These are phyloP conservation scores for Catagonus wagneri DNA, from an alignment of 2,113 vertebrate species.

Conservation along the genomic window DNA sequence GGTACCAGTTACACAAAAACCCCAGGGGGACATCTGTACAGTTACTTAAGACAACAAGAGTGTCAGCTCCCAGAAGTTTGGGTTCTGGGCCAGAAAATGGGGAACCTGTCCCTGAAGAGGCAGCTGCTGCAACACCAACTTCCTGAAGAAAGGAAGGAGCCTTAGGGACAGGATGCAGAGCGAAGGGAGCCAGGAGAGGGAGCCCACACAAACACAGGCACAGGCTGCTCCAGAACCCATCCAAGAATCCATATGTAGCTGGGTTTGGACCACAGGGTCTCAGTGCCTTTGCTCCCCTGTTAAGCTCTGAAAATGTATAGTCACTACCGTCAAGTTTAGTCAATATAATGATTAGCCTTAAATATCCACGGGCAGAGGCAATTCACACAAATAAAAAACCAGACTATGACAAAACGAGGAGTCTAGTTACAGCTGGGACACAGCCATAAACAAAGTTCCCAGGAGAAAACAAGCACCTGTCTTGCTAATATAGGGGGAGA, in stretches of 20 bases:
- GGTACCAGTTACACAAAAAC: not conserved
- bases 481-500: too few species aligned
- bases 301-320: not conserved
- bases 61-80: not conserved
- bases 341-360: not conserved
- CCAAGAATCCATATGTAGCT: fast-evolving
- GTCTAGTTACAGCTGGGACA: not conserved
- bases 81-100: not conserved
- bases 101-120: not conserved
- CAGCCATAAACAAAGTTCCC: not conserved
- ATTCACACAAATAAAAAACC: not conserved
- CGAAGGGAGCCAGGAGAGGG: not conserved
- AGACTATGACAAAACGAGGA: not conserved
- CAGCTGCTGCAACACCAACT: not conserved
- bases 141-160: not conserved
- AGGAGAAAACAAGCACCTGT: not conserved
- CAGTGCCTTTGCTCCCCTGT: not conserved
- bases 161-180: not conserved
- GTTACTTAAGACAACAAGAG: not conserved
- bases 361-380: not conserved
- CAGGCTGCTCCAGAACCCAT: not conserved
- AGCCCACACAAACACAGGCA: not conserved
- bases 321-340: not conserved
- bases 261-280: fast-evolving
- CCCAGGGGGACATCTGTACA: not conserved